phyloP scores from a whole-genome alignment of 2,888 invertebrate species.

The Ophion costatus region DNA sequence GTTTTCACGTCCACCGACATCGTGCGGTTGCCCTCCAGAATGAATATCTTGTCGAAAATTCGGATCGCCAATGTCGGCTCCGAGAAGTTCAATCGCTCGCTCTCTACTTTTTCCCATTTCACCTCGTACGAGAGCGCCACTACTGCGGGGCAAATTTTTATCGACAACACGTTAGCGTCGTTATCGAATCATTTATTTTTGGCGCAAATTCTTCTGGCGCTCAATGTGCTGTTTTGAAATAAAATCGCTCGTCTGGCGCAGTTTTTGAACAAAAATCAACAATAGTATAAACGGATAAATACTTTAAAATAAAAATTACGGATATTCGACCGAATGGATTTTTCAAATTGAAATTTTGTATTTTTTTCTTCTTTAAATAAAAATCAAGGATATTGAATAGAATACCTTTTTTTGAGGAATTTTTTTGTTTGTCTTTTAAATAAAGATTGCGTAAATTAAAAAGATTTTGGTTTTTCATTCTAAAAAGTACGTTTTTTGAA shows the following conservation, averaged over 20 bases:
- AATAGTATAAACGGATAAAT: too few species aligned
- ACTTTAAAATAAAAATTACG: too few species aligned
- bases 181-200: neutral
- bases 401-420: too few species aligned
- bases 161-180: neutral
- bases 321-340: too few species aligned
- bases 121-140: conserved; percentile 65
- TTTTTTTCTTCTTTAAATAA: too few species aligned
- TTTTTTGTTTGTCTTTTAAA: too few species aligned
- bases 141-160: conserved; percentile 56
- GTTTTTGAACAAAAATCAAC: neutral
- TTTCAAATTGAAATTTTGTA: too few species aligned
- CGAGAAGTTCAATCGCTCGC: conserved; percentile 44
- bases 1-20: conserved; percentile 58
- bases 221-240: neutral
- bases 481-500: too few species aligned
- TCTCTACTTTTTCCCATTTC: conserved; percentile 67
- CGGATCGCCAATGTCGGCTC: conserved; percentile 60
- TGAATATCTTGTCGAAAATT: conserved; percentile 65
- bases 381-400: too few species aligned
- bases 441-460: too few species aligned
- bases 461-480: too few species aligned
- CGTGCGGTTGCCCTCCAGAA: conserved; percentile 69
- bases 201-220: neutral
- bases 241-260: neutral